A percentile compares a stretch with the other conserved stretches of the same genome.
Evolutionary conservation across 2,888 invertebrate species (phyloP).

Genomic region (Globia sparganii): DNA sequence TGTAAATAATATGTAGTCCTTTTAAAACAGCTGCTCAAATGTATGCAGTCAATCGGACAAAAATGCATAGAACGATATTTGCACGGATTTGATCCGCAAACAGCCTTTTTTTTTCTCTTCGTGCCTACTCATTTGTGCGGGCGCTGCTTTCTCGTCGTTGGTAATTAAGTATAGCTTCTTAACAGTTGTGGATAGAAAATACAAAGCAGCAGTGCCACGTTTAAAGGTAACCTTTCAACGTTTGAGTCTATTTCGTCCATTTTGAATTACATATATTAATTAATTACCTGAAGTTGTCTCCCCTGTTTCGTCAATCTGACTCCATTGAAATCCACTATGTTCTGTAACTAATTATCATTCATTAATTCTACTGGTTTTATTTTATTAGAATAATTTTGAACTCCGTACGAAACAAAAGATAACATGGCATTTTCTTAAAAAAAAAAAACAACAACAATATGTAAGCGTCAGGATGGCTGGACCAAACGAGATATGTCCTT

Average conservation of each 20-base stretch:
- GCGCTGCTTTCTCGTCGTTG: background rate
- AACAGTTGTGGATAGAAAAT: background rate
- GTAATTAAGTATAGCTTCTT: background rate
- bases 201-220: background rate
- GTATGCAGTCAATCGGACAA: background rate
- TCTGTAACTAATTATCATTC: conserved; percentile 69
- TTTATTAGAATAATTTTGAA: background rate
- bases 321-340: conserved; percentile 70
- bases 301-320: conserved; percentile 69
- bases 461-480: no score
- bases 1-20: background rate
- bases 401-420: background rate
- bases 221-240: background rate
- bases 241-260: background rate
- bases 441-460: no score
- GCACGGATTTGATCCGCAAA: background rate
- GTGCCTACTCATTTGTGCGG: background rate
- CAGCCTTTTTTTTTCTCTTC: background rate
- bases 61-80: background rate
- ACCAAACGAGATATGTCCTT: no score
- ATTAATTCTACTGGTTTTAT: background rate
- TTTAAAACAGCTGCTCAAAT: background rate
- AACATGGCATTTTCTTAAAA: background rate
- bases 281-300: conserved; percentile 69
- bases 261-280: background rate